phyloP scores from a whole-genome alignment of 2,888 invertebrate species.

The Spilarctia lutea region DNA sequence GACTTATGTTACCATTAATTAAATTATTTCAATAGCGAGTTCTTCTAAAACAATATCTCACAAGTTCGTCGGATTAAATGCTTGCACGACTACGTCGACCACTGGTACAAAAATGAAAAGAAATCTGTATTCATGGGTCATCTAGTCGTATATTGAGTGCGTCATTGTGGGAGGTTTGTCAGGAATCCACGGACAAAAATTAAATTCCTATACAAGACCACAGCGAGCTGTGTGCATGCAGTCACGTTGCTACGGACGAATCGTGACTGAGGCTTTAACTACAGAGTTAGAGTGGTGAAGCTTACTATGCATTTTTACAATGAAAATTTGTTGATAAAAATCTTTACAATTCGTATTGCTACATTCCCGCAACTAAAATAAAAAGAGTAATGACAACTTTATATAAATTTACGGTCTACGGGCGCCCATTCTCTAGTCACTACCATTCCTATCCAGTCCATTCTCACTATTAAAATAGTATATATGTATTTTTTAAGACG shows the following conservation, averaged over 20 bases:
- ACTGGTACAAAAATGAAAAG: conserved; percentile 31
- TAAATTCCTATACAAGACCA: conserved; percentile 69
- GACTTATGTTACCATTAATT: neutral
- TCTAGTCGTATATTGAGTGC: conserved; percentile 64
- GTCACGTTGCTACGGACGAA: conserved; percentile 49
- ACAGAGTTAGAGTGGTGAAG: neutral
- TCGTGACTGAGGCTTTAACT: conserved; percentile 17
- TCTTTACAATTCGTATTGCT: neutral
- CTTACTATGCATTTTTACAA: neutral
- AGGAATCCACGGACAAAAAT: conserved; percentile 71
- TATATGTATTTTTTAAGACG: too few species aligned
- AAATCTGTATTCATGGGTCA: conserved; percentile 73
- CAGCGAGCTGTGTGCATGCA: conserved; percentile 51
- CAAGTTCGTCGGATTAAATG: neutral
- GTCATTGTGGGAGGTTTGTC: conserved; percentile 58
- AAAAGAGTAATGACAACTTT: neutral
- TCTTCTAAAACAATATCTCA: neutral
- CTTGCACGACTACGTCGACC: neutral
- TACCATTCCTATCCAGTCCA: neutral
- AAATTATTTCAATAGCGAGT: neutral
- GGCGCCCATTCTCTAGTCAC: neutral
- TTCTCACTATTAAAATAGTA: neutral
- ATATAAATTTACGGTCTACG: neutral
- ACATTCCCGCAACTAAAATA: neutral
- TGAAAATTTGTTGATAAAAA: neutral